A percentile compares a stretch with the other conserved stretches of the same genome.
These are phyloP conservation scores for Mongoloraphidia duomilia DNA, from an alignment of 2,888 invertebrate genomes.

Conservation along the genomic window DNA sequence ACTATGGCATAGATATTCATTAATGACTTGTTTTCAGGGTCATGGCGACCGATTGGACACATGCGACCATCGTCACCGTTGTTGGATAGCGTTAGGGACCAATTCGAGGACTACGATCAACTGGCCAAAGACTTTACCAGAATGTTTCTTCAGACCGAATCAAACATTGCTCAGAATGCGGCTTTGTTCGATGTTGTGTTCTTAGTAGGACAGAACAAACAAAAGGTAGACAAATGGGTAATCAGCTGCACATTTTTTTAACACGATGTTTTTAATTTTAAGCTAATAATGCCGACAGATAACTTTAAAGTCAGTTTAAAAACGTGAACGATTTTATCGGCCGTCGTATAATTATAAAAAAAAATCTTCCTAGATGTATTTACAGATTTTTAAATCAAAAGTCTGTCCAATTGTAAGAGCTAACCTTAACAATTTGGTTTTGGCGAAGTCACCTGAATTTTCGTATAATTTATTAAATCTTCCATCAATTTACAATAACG, in stretches of 20 bases:
- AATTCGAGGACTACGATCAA: slow-evolving; percentile 89
- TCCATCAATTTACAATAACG: too few species aligned
- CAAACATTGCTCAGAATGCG: slow-evolving; percentile 61
- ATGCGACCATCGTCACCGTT: slow-evolving; percentile 89
- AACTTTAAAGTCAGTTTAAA: too few species aligned
- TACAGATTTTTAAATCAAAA: too few species aligned
- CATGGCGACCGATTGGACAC: slow-evolving; percentile 89
- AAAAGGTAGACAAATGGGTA: slow-evolving; percentile 43
- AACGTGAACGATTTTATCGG: too few species aligned
- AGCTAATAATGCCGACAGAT: neutral
- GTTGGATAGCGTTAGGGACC: slow-evolving; percentile 81
- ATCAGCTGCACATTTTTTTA: neutral
- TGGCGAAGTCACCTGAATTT: too few species aligned
- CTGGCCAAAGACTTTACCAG: slow-evolving; percentile 83
- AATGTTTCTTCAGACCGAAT: slow-evolving; percentile 73
- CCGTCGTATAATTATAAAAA: neutral
- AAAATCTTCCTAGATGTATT: neutral
- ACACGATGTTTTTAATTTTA: neutral
- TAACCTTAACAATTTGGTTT: too few species aligned
- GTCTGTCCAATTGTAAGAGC: too few species aligned
- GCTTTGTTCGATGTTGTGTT: slow-evolving; percentile 83
- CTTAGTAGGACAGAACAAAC: slow-evolving; percentile 81
- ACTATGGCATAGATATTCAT: too few species aligned
- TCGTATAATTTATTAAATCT: too few species aligned
- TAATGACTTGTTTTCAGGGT: slow-evolving; percentile 36